phyloP scores from a whole-genome alignment of 2,113 vertebrate species.

The Pao palembangensis region DNA sequence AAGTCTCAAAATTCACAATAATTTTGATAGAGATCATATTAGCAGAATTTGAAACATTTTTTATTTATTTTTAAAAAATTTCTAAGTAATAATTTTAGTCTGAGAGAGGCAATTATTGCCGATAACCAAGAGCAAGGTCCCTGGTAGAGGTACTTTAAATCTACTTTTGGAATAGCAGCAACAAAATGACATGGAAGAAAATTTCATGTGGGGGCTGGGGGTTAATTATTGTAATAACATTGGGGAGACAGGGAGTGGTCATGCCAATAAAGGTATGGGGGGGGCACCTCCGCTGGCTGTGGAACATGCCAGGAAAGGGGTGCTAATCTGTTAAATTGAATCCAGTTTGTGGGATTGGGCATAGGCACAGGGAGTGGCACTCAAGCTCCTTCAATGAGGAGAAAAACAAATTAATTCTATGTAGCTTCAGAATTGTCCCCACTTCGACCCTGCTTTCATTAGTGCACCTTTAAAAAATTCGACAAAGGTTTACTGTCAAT shows the following conservation, averaged over 20 bases:
- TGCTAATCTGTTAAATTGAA: conserved; percentile 75
- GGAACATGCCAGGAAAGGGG: conserved; percentile 54
- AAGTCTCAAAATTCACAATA: no score
- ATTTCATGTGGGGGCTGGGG: conserved; percentile 50
- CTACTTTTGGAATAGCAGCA: conserved; percentile 33
- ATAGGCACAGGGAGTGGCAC: conserved; percentile 34
- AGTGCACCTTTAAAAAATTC: not conserved
- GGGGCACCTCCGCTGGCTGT: conserved; percentile 30
- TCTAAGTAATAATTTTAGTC: no score
- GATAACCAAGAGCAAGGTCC: conserved; percentile 29
- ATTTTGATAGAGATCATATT: no score
- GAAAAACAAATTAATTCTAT: conserved; percentile 67
- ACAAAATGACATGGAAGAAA: conserved; percentile 56
- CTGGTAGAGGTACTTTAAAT: conserved; percentile 26
- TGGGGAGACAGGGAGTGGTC: conserved; percentile 56
- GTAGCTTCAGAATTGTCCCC: conserved; percentile 34
- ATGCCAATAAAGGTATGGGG: conserved; percentile 24
- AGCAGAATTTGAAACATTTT: no score
- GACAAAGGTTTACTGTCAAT: not conserved
- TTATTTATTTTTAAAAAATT: no score
- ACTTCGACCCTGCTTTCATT: conserved; percentile 12
- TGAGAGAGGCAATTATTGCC: no score
- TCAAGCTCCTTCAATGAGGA: conserved; percentile 60
- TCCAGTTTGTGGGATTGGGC: conserved; percentile 54
- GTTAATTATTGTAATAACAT: conserved; percentile 76